phyloP scores from a whole-genome alignment of 92 coral and sea anemone genomes.

The Ricordea florida region DNA sequence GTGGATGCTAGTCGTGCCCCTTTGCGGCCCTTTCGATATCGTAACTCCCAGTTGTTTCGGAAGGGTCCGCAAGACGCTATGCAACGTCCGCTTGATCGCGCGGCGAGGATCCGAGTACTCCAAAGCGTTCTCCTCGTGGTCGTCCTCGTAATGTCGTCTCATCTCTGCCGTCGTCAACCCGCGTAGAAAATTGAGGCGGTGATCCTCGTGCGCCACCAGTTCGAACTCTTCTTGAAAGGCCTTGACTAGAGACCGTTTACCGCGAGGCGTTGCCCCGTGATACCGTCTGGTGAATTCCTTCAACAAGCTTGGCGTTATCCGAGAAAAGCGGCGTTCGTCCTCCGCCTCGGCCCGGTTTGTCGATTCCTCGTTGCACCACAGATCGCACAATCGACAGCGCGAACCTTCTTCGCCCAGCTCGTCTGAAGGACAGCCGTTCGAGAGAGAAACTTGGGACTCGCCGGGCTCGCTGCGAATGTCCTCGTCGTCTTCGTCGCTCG shows the following conservation, averaged over 20 bases:
- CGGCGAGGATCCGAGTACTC: neutral
- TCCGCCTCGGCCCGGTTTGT: too few species aligned
- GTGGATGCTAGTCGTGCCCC: neutral
- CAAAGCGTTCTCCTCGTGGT: conserved; percentile 5
- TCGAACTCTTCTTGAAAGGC: too few species aligned
- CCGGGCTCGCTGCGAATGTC: neutral
- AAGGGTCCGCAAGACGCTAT: neutral
- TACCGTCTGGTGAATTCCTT: neutral
- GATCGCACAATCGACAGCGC: neutral
- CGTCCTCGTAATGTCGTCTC: conserved; percentile 2
- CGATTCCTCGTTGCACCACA: too few species aligned
- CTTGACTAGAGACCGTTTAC: too few species aligned
- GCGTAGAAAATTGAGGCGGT: neutral
- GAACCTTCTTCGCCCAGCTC: neutral
- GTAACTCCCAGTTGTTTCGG: neutral
- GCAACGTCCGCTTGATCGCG: neutral
- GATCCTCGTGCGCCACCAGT: too few species aligned
- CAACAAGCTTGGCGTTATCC: neutral
- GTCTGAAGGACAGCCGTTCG: too few species aligned
- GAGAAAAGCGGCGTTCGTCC: too few species aligned
- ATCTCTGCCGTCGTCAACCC: neutral
- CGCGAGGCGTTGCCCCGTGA: neutral
- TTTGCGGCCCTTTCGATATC: neutral
- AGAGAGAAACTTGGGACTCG: too few species aligned
- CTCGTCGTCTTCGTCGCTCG: neutral